phyloP scores from a whole-genome alignment of 2,113 vertebrate species.

The Euleptes europaea region DNA sequence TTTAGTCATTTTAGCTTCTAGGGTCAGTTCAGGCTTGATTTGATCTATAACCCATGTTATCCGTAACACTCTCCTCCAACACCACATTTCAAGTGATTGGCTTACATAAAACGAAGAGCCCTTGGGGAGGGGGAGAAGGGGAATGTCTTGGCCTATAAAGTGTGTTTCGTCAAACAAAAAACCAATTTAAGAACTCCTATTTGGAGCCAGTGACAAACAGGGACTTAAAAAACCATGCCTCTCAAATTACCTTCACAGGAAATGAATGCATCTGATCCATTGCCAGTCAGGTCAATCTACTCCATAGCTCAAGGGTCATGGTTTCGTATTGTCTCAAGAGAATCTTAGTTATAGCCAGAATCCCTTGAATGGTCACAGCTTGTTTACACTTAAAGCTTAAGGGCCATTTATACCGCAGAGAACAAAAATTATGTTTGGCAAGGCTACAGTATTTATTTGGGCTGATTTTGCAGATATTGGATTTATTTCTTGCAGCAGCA shows the following conservation, averaged over 20 bases:
- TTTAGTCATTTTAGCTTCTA: too few species aligned
- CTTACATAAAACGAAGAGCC: too few species aligned
- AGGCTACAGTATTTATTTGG: background rate
- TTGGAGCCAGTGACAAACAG: background rate
- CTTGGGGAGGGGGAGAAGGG: too few species aligned
- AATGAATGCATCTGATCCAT: conserved; percentile 14
- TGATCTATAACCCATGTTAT: too few species aligned
- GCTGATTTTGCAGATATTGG: background rate
- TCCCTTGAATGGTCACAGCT: conserved; percentile 6
- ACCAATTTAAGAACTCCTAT: background rate
- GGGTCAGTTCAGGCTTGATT: too few species aligned
- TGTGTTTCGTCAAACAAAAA: background rate
- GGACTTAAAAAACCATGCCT: background rate
- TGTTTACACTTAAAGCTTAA: background rate
- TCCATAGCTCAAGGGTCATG: background rate
- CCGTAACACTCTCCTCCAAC: too few species aligned
- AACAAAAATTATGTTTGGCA: background rate
- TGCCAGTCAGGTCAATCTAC: conserved; percentile 24
- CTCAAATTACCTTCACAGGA: conserved; percentile 3
- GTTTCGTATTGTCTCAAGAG: conserved; percentile 1
- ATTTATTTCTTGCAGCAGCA: background rate
- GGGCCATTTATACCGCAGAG: background rate
- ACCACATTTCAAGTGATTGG: too few species aligned
- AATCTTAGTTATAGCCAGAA: conserved; percentile 4
- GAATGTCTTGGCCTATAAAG: background rate